Evolutionary conservation across 2,888 invertebrate species (phyloP).

Genomic region (Galeopsomyia nigrocyanea): DNA sequence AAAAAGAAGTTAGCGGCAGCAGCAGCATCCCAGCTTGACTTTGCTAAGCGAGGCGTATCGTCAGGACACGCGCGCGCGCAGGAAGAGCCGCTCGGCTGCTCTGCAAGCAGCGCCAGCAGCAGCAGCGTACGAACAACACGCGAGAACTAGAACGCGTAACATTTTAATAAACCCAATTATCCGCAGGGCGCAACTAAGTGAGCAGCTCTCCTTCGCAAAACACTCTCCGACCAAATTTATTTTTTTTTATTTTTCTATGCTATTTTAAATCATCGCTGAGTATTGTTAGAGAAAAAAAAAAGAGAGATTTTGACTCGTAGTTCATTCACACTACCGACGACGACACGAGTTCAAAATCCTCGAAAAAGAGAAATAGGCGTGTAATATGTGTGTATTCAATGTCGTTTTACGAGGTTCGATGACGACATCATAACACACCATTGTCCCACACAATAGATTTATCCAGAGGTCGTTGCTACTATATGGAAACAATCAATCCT

Average conservation of each 20-base stretch:
- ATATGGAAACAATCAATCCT: not conserved
- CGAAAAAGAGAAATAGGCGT: not conserved
- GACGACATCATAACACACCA: not conserved
- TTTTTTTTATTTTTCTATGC: no score
- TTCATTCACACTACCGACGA: no score
- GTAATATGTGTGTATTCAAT: slow-evolving; percentile 12
- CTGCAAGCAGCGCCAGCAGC: no score
- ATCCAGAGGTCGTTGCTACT: slow-evolving; percentile 30
- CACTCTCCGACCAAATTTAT: no score
- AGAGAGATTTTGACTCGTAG: no score
- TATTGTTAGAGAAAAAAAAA: no score
- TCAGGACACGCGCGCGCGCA: slow-evolving; percentile 30
- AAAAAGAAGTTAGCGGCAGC: no score
- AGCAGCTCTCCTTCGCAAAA: no score
- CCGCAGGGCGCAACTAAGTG: not conserved
- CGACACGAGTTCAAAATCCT: not conserved
- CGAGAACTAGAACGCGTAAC: slow-evolving; percentile 68
- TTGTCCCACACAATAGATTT: slow-evolving; percentile 28
- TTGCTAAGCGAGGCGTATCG: no score
- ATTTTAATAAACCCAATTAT: slow-evolving; percentile 68
- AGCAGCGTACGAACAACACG: slow-evolving; percentile 50
- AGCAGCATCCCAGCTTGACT: no score
- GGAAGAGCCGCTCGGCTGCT: slow-evolving; percentile 52
- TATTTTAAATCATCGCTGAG: no score
- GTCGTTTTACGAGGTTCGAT: not conserved